A percentile compares a stretch with the other conserved stretches of the same genome.
Conservation (phyloP, 1,140 invertebrate genomes). For the Hesperophylax magnus region DNA sequence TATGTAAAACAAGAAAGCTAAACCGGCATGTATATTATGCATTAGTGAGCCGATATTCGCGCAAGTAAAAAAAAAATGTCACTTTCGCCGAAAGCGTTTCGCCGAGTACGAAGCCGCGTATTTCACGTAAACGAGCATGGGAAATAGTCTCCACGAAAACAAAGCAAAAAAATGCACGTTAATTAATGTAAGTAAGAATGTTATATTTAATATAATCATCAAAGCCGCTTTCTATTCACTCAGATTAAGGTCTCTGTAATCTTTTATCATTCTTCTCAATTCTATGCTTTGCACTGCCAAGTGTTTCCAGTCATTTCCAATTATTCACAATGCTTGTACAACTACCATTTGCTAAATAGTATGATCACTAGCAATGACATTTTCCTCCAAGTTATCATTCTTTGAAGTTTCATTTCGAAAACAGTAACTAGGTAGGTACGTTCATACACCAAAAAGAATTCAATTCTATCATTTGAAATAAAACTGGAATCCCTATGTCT, state of each 20-base stretch:
- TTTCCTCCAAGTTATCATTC: too few species aligned
- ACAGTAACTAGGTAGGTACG: too few species aligned
- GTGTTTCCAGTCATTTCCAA: too few species aligned
- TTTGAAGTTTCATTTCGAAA: too few species aligned
- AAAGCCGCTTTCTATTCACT: not conserved
- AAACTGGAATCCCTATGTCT: too few species aligned
- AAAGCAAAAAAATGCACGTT: not conserved
- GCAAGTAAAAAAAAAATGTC: not conserved
- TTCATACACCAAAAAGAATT: too few species aligned
- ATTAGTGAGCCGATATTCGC: not conserved
- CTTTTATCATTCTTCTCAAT: too few species aligned
- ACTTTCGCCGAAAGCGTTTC: conserved; percentile 2
- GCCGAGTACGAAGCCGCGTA: not conserved
- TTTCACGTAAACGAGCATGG: not conserved
- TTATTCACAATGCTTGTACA: too few species aligned
- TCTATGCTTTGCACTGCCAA: too few species aligned
- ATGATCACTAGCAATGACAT: too few species aligned
- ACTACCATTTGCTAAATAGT: too few species aligned
- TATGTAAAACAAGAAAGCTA: conserved; percentile 11
- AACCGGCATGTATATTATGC: not conserved
- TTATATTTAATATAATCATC: not conserved
- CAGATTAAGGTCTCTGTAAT: not conserved
- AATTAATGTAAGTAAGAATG: not conserved
- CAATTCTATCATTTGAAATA: too few species aligned
- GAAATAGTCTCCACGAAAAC: not conserved